A percentile compares a stretch with the other conserved stretches of the same genome.
Evolutionary conservation across 2,113 vertebrate genomes (phyloP).

Genomic region (Epinephelus lanceolatus): DNA sequence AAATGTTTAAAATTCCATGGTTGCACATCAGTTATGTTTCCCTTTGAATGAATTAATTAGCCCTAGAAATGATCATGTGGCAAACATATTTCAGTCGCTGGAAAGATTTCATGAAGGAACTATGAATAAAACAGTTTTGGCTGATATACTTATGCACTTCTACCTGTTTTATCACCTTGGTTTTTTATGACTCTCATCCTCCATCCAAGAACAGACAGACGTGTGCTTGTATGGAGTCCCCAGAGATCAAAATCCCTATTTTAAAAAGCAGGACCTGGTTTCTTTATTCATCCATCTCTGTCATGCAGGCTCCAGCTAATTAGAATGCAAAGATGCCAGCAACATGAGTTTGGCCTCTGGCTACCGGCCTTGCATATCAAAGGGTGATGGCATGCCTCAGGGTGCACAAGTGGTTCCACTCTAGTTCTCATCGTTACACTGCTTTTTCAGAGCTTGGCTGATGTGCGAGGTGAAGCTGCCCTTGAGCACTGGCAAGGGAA

Average conservation of each 20-base stretch:
- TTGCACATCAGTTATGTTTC: neutral
- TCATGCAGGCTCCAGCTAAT: conserved; percentile 49
- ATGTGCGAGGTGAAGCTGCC: conserved; percentile 52
- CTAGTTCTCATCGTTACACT: conserved; percentile 43
- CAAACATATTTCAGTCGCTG: neutral
- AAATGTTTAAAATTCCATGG: neutral
- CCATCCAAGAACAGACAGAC: conserved; percentile 3
- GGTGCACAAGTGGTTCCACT: conserved; percentile 37
- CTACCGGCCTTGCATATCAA: conserved; percentile 46
- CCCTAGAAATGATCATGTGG: neutral
- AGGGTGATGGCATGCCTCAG: conserved; percentile 56
- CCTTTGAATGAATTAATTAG: neutral
- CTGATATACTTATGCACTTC: neutral
- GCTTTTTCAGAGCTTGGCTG: conserved; percentile 46
- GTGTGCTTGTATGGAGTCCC: conserved; percentile 25
- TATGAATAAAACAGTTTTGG: too few relatives aligned
- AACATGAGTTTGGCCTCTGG: conserved; percentile 52
- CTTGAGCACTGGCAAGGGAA: conserved; percentile 32
- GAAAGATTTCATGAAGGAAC: neutral
- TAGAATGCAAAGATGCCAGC: conserved; percentile 60
- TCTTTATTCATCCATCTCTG: conserved; percentile 30
- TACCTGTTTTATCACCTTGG: conserved; percentile 14
- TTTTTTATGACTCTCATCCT: conserved; percentile 22
- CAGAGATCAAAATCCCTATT: conserved; percentile 61
- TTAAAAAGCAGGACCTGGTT: conserved; percentile 65